Evolutionary conservation across 2,113 vertebrate genomes (phyloP).

Genomic region (Chlamydotis undulata): DNA sequence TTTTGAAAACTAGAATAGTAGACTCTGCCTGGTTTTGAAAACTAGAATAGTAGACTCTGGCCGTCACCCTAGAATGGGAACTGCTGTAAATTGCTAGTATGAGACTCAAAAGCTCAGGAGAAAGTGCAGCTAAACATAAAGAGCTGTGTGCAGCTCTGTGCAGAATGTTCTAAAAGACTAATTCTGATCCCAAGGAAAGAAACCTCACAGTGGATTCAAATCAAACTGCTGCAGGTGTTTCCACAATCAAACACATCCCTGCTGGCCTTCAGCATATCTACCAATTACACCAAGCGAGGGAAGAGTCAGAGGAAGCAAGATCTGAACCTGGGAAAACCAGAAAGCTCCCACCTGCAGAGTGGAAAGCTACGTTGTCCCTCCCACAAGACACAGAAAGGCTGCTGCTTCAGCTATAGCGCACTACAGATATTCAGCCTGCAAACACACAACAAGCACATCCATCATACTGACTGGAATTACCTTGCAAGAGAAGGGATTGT

Average conservation of each 20-base stretch:
- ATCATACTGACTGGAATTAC: slow-evolving; percentile 34
- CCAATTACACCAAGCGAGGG: neutral
- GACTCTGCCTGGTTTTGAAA: neutral
- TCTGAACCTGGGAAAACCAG: neutral
- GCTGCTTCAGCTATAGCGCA: neutral
- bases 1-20: neutral
- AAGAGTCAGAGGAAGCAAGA: neutral
- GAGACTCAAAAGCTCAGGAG: neutral
- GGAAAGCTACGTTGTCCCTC: neutral
- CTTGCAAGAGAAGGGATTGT: slow-evolving; percentile 97
- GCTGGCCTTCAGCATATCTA: neutral
- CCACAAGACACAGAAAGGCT: neutral
- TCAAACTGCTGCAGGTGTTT: neutral
- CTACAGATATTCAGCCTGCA: neutral
- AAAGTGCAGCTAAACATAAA: neutral
- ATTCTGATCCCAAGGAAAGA: neutral
- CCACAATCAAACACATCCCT: neutral
- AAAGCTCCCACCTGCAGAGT: neutral
- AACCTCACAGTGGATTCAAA: neutral
- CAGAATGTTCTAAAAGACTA: neutral
- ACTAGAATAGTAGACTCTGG: neutral
- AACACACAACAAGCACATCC: neutral
- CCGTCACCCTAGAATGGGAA: neutral
- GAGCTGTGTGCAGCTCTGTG: neutral
- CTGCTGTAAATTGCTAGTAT: neutral